These are phyloP conservation scores for Drosophila sp. DNA, from an alignment of 1,140 invertebrate species.

Conservation along the genomic window DNA sequence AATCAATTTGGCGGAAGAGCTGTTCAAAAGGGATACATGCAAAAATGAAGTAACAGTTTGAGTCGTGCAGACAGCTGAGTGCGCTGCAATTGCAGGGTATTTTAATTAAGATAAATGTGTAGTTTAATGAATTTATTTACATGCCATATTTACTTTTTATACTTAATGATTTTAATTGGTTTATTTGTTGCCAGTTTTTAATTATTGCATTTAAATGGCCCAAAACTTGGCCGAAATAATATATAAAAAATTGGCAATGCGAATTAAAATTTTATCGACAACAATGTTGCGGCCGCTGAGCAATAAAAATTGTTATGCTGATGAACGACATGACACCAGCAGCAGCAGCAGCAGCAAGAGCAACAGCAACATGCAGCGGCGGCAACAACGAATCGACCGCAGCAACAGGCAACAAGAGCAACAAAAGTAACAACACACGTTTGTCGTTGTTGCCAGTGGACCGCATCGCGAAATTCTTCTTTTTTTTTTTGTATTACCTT, in stretches of 20 bases:
- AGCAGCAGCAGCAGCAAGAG: conserved; percentile 50
- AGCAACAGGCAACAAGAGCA: conserved; percentile 50
- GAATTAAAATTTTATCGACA: conserved; percentile 82
- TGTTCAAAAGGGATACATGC: conserved; percentile 58
- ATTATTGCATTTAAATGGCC: not conserved
- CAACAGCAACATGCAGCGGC: conserved; percentile 22
- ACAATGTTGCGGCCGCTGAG: conserved; percentile 71
- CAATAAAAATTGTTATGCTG: conserved; percentile 72
- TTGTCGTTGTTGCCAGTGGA: conserved; percentile 45
- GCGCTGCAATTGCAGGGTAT: conserved; percentile 29
- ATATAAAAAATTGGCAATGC: conserved; percentile 53
- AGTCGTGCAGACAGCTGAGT: conserved; percentile 20
- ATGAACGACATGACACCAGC: conserved; percentile 67
- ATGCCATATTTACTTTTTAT: not conserved
- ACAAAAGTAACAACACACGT: conserved; percentile 17
- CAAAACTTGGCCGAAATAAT: conserved; percentile 5
- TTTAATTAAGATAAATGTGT: not conserved
- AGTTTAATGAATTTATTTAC: not conserved
- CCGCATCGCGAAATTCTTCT: conserved; percentile 65
- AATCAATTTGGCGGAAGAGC: conserved; percentile 71
- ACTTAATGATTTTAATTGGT: conserved; percentile 3
- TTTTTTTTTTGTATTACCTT: conserved; percentile 26
- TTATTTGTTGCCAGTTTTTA: conserved; percentile 2
- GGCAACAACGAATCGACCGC: conserved; percentile 59
- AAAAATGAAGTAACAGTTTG: conserved; percentile 30